Evolutionary conservation across 1,140 invertebrate genomes (phyloP).

Genomic region (Psix sp.): DNA sequence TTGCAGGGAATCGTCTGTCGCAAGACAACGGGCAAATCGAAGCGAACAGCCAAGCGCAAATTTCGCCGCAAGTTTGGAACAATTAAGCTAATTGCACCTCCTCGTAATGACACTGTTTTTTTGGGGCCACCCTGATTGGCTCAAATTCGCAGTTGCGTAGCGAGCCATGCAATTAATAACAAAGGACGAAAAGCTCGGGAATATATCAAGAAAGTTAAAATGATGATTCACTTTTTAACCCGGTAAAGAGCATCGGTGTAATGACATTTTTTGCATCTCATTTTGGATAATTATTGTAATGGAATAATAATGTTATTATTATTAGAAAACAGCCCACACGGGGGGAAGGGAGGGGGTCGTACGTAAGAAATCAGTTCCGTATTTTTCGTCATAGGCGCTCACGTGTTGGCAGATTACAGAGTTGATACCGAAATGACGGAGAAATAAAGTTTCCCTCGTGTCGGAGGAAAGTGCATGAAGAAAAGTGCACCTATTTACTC

Average conservation of each 20-base stretch:
- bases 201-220: constrained; percentile 21
- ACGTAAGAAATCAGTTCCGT: too few species aligned
- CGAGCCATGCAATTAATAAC: constrained; percentile 33
- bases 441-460: constrained; percentile 64
- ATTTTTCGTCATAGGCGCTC: constrained; percentile 45
- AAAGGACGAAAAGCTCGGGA: constrained; percentile 1
- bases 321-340: neutral
- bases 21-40: constrained; percentile 53
- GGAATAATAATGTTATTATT: too few species aligned
- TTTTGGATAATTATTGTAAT: constrained; percentile 1
- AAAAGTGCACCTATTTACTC: constrained; percentile 65
- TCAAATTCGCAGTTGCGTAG: constrained; percentile 19
- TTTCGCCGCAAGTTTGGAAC: constrained; percentile 14
- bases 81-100: constrained; percentile 28
- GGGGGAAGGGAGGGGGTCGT: neutral
- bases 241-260: neutral
- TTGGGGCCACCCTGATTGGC: neutral
- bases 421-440: constrained; percentile 55
- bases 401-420: constrained; percentile 48
- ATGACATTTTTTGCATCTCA: neutral
- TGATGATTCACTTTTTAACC: constrained; percentile 40
- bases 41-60: constrained; percentile 53
- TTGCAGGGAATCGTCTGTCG: constrained; percentile 52
- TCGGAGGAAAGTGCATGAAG: constrained; percentile 63
- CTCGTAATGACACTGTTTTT: constrained; percentile 13